Evolutionary conservation across 2,888 invertebrate genomes (phyloP), one percentile per base, ranked within the genome.

Genomic region (Ischnura elegans): DNA sequence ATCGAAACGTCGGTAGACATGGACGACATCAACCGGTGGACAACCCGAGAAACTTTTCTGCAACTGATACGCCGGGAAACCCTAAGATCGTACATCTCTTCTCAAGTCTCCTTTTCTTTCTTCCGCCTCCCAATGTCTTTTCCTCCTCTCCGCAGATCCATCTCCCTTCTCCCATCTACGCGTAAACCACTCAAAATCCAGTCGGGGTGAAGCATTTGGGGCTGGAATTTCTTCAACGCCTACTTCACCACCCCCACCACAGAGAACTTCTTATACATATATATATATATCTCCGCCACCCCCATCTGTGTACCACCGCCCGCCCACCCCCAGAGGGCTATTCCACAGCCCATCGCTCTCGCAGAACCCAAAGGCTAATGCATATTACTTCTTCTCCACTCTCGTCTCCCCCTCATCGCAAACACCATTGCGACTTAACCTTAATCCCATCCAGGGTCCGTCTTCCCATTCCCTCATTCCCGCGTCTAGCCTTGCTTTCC

Each of bases 111-210:
- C n/a, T n/a, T n/a, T n/a, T n/a, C n/a, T n/a, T n/a, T n/a, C n/a
- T n/a, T n/a, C n/a, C n/a, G n/a, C n/a, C n/a, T n/a, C n/a, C n/a
- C n/a, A 19, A n/a, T 61, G 51, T 2, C 2, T 2, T 61, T 61
- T 61, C 61, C 21, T 1, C 61, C 61, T n/a, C 0, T 4, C 4
- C 61, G n/a, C n/a, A n/a, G n/a, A n/a, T n/a, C n/a, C n/a, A n/a
- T n/a, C n/a, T 5, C n/a, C 25, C 61, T 10, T n/a, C 36, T 2
- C 36, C n/a, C 76, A n/a, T n/a, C 76, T 76, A 25, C 76, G 29
- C 76, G 76, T 76, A 76, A 76, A 76, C 76, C 76, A 76, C 76
- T 76, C 76, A 76, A 76, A 76, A 76, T 76, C 76, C 76, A 76
- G 76, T 76, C 36, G 76, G 76, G 76, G 29, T 76, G 76, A 76